phyloP scores from a whole-genome alignment of 2,113 vertebrate species.

The Madoqua kirkii region DNA sequence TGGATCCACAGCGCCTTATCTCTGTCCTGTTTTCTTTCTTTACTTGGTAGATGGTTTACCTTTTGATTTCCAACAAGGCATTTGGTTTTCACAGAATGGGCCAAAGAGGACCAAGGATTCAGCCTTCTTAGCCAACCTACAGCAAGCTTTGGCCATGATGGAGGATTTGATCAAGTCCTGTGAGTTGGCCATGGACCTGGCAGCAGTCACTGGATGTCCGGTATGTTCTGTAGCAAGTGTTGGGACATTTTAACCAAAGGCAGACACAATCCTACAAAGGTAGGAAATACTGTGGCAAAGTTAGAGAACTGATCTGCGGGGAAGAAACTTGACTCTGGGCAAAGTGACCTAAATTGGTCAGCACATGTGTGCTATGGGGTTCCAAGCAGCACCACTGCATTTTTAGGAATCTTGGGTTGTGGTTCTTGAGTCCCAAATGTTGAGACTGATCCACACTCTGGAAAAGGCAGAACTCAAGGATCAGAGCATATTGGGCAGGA shows the following conservation, averaged over 20 bases:
- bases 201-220: slow-evolving; percentile 53
- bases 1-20: neutral
- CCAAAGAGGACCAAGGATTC: neutral
- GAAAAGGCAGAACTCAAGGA: neutral
- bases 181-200: slow-evolving; percentile 43
- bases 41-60: neutral
- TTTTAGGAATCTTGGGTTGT: neutral
- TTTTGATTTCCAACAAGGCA: slow-evolving; percentile 18
- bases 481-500: neutral
- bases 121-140: neutral
- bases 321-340: neutral
- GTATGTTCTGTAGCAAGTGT: neutral
- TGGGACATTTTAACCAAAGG: neutral
- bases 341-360: neutral
- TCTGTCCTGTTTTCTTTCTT: neutral
- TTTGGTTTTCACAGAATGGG: slow-evolving; percentile 28
- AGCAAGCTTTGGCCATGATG: slow-evolving; percentile 35
- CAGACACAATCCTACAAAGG: neutral
- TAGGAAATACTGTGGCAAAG: neutral
- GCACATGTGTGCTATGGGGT: accelerated
- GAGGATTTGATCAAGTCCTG: slow-evolving; percentile 60
- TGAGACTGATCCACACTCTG: neutral
- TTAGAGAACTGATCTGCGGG: neutral
- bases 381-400: neutral
- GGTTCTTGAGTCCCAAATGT: neutral